phyloP scores from a whole-genome alignment of 2,113 vertebrate genomes.

The Himantopus leucocephalus region DNA sequence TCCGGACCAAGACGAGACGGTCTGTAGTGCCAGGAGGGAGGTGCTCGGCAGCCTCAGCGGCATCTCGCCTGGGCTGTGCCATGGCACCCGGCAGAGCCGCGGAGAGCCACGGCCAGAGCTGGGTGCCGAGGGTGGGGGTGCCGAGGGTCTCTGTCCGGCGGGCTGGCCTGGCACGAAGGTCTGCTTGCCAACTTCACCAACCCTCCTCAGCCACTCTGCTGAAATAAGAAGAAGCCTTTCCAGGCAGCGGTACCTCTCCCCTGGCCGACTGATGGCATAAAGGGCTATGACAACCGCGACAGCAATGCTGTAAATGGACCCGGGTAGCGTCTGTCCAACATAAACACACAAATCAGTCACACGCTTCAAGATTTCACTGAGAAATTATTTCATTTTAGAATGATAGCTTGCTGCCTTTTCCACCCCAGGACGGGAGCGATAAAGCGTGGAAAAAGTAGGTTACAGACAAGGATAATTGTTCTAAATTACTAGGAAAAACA shows the following conservation, averaged over 20 bases:
- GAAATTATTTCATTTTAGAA: neutral
- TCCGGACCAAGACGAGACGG: accelerated
- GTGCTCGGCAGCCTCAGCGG: neutral
- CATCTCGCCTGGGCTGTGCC: accelerated
- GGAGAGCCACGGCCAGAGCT: accelerated
- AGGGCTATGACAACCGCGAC: accelerated
- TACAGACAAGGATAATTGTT: neutral
- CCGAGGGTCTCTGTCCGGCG: neutral
- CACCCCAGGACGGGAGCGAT: neutral
- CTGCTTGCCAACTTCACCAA: neutral
- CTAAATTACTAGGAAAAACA: neutral
- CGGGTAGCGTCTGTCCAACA: neutral
- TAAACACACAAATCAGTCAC: neutral
- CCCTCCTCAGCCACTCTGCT: accelerated
- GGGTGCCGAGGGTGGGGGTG: accelerated
- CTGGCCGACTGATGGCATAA: accelerated
- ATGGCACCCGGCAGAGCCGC: too few species aligned
- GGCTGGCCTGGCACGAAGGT: accelerated
- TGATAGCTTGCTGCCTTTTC: neutral
- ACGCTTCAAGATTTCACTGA: neutral
- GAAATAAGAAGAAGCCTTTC: accelerated
- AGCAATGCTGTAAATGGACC: accelerated
- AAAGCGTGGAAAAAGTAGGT: neutral
- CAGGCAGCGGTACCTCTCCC: neutral
- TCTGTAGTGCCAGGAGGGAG: neutral